Conservation (phyloP, 2,888 invertebrate species). For the Octonoba sinensis region DNA sequence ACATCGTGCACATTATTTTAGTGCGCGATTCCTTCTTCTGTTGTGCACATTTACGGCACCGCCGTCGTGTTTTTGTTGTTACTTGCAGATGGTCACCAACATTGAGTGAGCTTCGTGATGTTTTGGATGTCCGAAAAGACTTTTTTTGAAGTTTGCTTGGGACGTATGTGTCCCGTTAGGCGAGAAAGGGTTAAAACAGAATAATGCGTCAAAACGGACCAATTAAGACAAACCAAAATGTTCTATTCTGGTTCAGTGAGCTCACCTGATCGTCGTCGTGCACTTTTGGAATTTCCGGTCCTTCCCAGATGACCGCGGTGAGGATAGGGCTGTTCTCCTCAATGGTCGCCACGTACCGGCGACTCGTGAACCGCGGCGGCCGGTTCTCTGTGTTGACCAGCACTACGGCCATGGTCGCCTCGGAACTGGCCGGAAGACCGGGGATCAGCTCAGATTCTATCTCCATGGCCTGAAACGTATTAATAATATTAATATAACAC, state of each 20-base stretch:
- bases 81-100: too few relatives aligned
- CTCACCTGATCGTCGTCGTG: conserved; percentile 62
- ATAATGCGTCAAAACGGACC: too few relatives aligned
- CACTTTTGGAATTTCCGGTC: conserved; percentile 55
- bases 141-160: too few relatives aligned
- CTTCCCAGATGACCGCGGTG: conserved; percentile 64
- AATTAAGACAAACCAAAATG: not conserved
- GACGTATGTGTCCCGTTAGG: too few relatives aligned
- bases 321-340: conserved; percentile 65
- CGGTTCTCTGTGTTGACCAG: conserved; percentile 64
- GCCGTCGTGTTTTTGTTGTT: too few relatives aligned
- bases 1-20: too few relatives aligned
- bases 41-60: too few relatives aligned
- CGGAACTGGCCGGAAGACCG: conserved; percentile 39
- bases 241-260: conserved; percentile 2
- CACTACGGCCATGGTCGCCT: conserved; percentile 58
- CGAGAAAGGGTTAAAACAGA: too few relatives aligned
- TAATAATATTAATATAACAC: not conserved
- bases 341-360: conserved; percentile 51
- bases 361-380: conserved; percentile 56
- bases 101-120: too few relatives aligned
- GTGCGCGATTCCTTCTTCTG: too few relatives aligned
- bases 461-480: conserved; percentile 40
- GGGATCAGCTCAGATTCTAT: conserved; percentile 41
- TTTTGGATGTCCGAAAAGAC: too few relatives aligned